A percentile compares a stretch with the other conserved stretches of the same genome.
Evolutionary conservation across 2,888 invertebrate species (phyloP).

Genomic region (Apoderus coryli): DNA sequence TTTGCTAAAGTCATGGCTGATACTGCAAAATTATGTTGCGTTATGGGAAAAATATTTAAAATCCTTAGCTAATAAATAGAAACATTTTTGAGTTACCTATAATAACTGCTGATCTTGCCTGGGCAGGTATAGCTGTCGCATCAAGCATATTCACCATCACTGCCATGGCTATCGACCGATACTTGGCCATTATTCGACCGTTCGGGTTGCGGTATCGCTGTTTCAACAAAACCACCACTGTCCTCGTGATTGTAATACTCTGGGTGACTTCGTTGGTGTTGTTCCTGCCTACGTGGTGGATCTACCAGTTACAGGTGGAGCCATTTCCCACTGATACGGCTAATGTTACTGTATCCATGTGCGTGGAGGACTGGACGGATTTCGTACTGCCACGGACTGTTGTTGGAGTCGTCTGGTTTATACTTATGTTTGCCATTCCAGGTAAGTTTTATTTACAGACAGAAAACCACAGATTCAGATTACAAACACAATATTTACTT

Average conservation of each 20-base stretch:
- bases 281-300: constrained; percentile 46
- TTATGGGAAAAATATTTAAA: too few relatives aligned
- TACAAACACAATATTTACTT: too few relatives aligned
- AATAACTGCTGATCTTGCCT: too few relatives aligned
- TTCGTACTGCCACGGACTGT: constrained; percentile 39
- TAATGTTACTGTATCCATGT: constrained; percentile 27
- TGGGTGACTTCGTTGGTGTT: constrained; percentile 53
- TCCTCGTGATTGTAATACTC: constrained; percentile 45
- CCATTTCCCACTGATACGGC: constrained; percentile 11
- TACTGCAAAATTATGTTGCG: too few relatives aligned
- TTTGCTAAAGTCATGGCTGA: too few relatives aligned
- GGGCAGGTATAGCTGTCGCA: constrained; percentile 65
- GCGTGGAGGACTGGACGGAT: constrained; percentile 47
- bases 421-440: constrained; percentile 62
- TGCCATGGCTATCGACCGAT: constrained; percentile 64
- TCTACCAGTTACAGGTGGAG: constrained; percentile 13
- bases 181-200: constrained; percentile 59
- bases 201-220: constrained; percentile 55
- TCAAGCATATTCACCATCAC: constrained; percentile 69
- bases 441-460: constrained; percentile 37
- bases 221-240: constrained; percentile 50
- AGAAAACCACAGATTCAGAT: too few relatives aligned
- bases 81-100: too few relatives aligned
- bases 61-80: too few relatives aligned
- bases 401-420: constrained; percentile 54